Evolutionary conservation across 2,113 vertebrate genomes (phyloP), one percentile per base, ranked within the genome.

Genomic region (Helogale parvula): DNA sequence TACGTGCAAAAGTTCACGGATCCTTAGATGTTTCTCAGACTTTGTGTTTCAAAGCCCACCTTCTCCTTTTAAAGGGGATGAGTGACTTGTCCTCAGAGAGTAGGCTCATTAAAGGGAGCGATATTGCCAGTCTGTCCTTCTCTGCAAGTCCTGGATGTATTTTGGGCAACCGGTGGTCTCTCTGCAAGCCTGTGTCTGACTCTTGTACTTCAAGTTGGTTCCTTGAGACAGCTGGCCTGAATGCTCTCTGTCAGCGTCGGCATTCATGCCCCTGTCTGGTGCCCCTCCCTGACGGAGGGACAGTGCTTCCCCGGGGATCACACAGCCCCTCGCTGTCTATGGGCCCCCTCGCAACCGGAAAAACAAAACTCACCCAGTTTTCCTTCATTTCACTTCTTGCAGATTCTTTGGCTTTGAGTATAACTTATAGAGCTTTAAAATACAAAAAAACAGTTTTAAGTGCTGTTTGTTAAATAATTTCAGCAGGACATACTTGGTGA

Each of bases 61-160:
- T 82, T 88, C 5, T 94, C 19, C 63, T 72, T 88, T 95, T 96
- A 84, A 33, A n/a, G 71, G 33, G 50, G 23, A 52, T 57, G 65
- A 85, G n/a, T 13, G 15, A 16, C 60, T 92, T 77, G 60, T 76
- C 35, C 54, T 87, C 47, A 15, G 54, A n/a, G 8, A 85, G 1
- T 9, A 15, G 38, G 23, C 74, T 83, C 72, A 38, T 69, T 82
- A 92, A 52, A 87, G 14, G 17, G n/a, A 96, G 21, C 2, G 54
- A 17, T 47, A 47, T 45, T 79, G 15, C 17, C 10, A 16, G 41
- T 57, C 12, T 88, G 60, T 47, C 33, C 92, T 90, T 74, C 47
- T 76, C 85, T 47, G 35, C 16, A 79, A 57, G 83, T 13, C n/a
- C 29, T 50, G 7, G 54, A 50, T 89, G 45, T 77, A 63, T 88